Evolutionary conservation across 2,113 vertebrate species (phyloP).

Genomic region (Ornithorhynchus anatinus): DNA sequence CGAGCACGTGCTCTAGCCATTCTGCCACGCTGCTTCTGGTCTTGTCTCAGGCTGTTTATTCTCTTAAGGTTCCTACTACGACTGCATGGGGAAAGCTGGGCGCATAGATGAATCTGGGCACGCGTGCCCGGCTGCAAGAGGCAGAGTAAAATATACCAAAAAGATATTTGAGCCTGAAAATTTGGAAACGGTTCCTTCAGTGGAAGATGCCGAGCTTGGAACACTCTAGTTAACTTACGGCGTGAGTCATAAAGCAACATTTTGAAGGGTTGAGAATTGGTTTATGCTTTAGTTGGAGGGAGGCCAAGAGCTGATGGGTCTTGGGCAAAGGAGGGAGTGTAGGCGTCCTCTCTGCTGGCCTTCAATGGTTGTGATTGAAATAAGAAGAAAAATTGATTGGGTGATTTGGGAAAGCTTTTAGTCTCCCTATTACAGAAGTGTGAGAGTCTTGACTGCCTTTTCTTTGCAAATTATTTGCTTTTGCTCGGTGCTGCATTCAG

Average conservation of each 20-base stretch:
- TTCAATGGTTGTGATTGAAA: slow-evolving; percentile 7
- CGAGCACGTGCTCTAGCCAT: no score
- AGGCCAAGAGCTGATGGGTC: background rate
- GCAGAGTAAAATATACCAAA: no score
- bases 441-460: slow-evolving; percentile 22
- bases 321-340: background rate
- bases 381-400: background rate
- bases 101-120: no score
- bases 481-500: slow-evolving; percentile 48
- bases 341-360: background rate
- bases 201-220: background rate
- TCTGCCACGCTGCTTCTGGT: no score
- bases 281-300: background rate
- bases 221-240: background rate
- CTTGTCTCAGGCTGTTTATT: no score
- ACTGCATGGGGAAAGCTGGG: no score
- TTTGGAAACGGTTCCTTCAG: slow-evolving; percentile 1
- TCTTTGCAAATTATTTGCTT: slow-evolving; percentile 65
- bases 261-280: background rate
- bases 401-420: slow-evolving; percentile 31
- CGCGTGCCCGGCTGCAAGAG: no score
- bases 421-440: slow-evolving; percentile 18
- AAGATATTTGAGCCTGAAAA: background rate
- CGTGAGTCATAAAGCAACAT: background rate
- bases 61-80: no score